Conservation (phyloP, 2,888 invertebrate genomes). For the Himalopsyche tibetana region DNA sequence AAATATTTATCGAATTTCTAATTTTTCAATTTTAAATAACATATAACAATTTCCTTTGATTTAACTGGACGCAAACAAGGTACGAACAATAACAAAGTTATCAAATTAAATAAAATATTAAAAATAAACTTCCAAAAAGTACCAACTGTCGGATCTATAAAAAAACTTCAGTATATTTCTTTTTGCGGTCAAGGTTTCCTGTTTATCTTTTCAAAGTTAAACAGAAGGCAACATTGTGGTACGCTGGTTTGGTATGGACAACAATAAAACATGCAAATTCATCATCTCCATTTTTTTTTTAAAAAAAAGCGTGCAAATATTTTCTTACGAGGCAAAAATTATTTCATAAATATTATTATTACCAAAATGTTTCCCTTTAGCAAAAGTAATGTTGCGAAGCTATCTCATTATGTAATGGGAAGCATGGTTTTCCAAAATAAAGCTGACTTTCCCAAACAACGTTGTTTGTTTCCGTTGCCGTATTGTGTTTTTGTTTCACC, state of each 20-base stretch:
- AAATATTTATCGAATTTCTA: no score
- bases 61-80: no score
- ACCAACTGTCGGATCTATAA: no score
- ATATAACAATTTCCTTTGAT: no score
- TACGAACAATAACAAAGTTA: no score
- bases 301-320: not conserved
- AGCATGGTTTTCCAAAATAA: slow-evolving; percentile 13
- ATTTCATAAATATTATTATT: not conserved
- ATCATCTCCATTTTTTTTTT: not conserved
- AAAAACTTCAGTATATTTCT: no score
- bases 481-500: slow-evolving; percentile 20
- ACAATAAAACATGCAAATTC: no score
- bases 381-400: not conserved
- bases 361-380: not conserved
- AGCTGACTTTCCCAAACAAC: slow-evolving; percentile 16
- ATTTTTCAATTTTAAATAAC: no score
- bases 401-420: slow-evolving; percentile 27
- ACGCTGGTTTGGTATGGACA: no score
- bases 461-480: slow-evolving; percentile 2
- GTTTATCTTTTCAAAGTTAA: not conserved
- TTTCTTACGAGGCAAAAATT: not conserved
- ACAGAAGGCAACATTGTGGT: not conserved
- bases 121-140: no score
- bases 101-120: no score
- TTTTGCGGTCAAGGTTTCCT: not conserved